These are phyloP conservation scores for Epirrhoe tristata DNA, from an alignment of 2,888 invertebrate genomes.

Conservation along the genomic window DNA sequence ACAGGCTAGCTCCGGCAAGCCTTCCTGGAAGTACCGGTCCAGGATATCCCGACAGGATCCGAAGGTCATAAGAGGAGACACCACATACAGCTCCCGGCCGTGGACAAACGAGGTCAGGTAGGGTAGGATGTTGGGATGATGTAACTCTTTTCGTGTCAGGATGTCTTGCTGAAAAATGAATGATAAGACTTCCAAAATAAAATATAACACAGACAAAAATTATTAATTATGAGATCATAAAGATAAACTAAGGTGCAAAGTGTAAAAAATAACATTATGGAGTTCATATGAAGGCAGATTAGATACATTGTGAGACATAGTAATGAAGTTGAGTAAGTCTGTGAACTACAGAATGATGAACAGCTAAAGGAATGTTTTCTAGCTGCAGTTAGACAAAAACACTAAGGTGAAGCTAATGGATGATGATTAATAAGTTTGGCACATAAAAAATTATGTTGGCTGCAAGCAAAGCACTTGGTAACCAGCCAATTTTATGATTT, in stretches of 20 bases:
- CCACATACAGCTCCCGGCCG: constrained; percentile 91
- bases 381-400: too few relatives aligned
- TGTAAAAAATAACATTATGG: too few relatives aligned
- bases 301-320: too few relatives aligned
- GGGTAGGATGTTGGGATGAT: constrained; percentile 92
- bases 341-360: too few relatives aligned
- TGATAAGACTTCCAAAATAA: too few relatives aligned
- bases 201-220: not conserved
- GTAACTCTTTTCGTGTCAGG: constrained; percentile 89
- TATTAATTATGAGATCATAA: too few relatives aligned
- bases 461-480: not conserved
- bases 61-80: constrained; percentile 93
- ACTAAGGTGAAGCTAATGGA: too few relatives aligned
- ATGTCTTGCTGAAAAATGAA: constrained; percentile 89
- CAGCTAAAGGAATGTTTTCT: too few relatives aligned
- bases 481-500: not conserved
- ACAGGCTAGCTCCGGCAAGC: constrained; percentile 93
- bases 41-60: constrained; percentile 94
- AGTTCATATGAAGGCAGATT: too few relatives aligned
- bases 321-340: too few relatives aligned
- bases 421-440: not conserved
- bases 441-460: constrained; percentile 9
- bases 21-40: constrained; percentile 90
- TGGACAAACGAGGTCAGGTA: constrained; percentile 91
- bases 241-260: too few relatives aligned